phyloP scores from a whole-genome alignment of 2,113 vertebrate genomes.

The Myiozetetes cayanensis region DNA sequence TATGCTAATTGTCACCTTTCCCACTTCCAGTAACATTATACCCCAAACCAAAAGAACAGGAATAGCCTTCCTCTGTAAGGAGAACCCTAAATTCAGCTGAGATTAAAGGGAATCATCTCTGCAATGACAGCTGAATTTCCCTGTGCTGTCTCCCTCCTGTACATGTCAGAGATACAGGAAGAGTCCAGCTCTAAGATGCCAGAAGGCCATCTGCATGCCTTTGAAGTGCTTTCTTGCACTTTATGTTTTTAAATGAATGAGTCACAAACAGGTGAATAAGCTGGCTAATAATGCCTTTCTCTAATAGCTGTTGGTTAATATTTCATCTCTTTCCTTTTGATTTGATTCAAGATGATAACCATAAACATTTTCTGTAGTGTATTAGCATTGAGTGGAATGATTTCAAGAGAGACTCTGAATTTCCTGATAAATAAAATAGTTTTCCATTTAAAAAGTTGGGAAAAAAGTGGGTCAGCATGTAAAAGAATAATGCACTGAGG shows the following conservation, averaged over 20 bases:
- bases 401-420: neutral
- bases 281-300: neutral
- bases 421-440: neutral
- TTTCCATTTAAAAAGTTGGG: neutral
- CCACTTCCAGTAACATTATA: neutral
- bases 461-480: slow-evolving; percentile 9
- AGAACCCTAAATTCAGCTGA: neutral
- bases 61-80: neutral
- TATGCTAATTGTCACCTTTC: neutral
- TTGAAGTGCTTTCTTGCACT: neutral
- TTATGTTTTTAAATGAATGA: neutral
- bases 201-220: neutral
- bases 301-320: neutral
- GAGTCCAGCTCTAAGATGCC: neutral
- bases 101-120: neutral
- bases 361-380: neutral
- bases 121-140: neutral
- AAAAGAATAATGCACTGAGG: neutral
- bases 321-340: neutral
- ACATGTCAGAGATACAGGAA: neutral
- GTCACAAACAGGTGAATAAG: neutral
- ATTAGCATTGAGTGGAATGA: neutral
- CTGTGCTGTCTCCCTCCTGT: neutral
- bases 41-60: neutral
- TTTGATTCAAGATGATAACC: neutral